These are phyloP conservation scores for Todus mexicanus DNA, from an alignment of 2,797 vertebrate species.

Conservation along the genomic window DNA sequence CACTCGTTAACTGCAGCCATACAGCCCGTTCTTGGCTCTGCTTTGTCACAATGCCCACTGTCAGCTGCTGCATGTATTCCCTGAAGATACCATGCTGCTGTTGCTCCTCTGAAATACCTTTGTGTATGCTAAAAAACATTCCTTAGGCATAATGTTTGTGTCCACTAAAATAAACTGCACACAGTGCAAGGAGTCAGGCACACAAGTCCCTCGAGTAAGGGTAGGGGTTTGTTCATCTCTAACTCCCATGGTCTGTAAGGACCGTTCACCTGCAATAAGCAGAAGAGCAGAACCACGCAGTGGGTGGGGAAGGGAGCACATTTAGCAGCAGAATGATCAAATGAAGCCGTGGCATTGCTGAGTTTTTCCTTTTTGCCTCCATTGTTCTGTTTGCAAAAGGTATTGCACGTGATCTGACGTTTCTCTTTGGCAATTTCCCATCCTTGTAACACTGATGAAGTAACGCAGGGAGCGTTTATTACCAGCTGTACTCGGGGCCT, in stretches of 20 bases:
- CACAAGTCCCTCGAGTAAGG: not conserved
- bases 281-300: not conserved
- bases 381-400: not conserved
- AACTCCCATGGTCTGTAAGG: not conserved
- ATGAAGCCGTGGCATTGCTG: not conserved
- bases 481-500: not conserved
- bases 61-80: not conserved
- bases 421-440: conserved; percentile 9
- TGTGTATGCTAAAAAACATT: not conserved
- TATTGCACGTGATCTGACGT: not conserved
- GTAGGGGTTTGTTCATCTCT: not conserved
- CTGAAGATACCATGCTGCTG: not conserved
- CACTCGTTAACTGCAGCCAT: not conserved
- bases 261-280: not conserved
- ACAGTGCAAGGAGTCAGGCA: conserved; percentile 2
- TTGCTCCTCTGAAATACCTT: not conserved
- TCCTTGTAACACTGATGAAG: not conserved
- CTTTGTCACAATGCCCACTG: not conserved
- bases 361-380: not conserved
- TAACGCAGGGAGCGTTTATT: not conserved
- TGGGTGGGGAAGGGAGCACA: accelerated
- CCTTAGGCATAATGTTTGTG: not conserved
- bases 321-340: not conserved
- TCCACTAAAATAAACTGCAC: conserved; percentile 22
- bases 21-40: not conserved